Conservation (phyloP, 92 coral and sea anemone species). For the Umimayanthus kanabou region DNA sequence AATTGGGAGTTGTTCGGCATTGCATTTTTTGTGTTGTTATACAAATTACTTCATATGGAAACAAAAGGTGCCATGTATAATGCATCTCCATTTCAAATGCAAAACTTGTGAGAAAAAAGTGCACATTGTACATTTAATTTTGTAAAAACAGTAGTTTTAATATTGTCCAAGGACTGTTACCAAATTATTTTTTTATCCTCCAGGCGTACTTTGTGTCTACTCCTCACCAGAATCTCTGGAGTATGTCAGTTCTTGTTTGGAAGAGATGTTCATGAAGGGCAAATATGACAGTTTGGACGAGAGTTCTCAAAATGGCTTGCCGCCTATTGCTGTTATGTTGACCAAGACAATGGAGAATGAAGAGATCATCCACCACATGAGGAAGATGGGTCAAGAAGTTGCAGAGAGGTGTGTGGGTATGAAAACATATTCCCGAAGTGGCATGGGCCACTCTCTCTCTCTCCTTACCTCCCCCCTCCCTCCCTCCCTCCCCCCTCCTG, state of each 20-base stretch:
- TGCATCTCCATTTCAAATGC: too few relatives aligned
- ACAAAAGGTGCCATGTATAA: too few relatives aligned
- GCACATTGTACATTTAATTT: too few relatives aligned
- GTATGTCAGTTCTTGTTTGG: conserved; percentile 75
- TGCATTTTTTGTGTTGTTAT: too few relatives aligned
- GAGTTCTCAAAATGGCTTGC: conserved; percentile 61
- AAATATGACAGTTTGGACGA: conserved; percentile 82
- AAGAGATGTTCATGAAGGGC: conserved; percentile 64
- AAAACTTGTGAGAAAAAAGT: too few relatives aligned
- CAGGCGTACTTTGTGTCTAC: conserved; percentile 92
- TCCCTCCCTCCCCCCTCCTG: too few relatives aligned
- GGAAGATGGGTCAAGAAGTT: conserved; percentile 81
- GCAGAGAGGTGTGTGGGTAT: conserved; percentile 68
- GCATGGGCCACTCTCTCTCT: too few relatives aligned
- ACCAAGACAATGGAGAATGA: conserved; percentile 84
- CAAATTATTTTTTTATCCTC: neutral
- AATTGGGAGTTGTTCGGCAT: too few relatives aligned
- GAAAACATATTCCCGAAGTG: neutral
- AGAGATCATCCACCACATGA: conserved; percentile 71
- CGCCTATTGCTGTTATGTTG: conserved; percentile 74
- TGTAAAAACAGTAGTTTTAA: too few relatives aligned
- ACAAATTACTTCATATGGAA: too few relatives aligned
- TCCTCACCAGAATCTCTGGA: conserved; percentile 80
- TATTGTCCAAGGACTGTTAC: too few relatives aligned
- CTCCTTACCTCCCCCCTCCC: too few relatives aligned